Conservation (phyloP, 2,113 vertebrate genomes). For the Lamprotornis superbus region DNA sequence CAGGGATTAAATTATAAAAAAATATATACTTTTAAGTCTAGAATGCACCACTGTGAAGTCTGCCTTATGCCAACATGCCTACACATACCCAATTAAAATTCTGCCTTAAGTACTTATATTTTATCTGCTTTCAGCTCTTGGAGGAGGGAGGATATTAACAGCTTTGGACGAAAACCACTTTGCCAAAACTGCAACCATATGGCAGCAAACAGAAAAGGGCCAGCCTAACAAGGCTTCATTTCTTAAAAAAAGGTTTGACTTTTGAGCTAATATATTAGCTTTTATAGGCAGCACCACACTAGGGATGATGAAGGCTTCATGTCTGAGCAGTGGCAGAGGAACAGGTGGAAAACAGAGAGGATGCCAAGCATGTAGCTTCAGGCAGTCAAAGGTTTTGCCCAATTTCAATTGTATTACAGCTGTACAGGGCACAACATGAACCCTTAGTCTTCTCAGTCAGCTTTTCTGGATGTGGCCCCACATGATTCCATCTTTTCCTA, state of each 20-base stretch:
- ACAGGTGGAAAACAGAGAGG: neutral
- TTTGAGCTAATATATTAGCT: neutral
- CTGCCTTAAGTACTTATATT: constrained; percentile 55
- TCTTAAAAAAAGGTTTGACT: neutral
- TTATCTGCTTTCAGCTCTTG: constrained; percentile 51
- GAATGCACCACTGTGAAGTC: neutral
- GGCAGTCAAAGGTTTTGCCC: neutral
- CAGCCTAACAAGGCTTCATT: neutral
- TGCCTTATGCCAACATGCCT: constrained; percentile 51
- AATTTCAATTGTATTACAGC: neutral
- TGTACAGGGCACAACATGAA: neutral
- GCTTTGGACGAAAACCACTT: constrained; percentile 51
- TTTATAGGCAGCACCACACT: neutral
- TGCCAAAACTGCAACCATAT: constrained; percentile 55
- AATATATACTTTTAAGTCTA: neutral
- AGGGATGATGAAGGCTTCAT: neutral
- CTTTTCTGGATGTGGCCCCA: neutral
- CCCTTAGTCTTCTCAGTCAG: neutral
- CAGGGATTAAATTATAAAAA: neutral
- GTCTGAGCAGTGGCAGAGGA: neutral
- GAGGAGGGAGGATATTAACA: constrained; percentile 51
- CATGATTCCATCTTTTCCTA: neutral
- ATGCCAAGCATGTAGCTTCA: neutral
- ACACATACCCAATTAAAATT: constrained; percentile 63
- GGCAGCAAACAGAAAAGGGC: constrained; percentile 37